Percentiles rank a stretch among this genome's conserved stretches.
Conservation (phyloP, 2,888 invertebrate genomes). For the Volucella bombylans region DNA sequence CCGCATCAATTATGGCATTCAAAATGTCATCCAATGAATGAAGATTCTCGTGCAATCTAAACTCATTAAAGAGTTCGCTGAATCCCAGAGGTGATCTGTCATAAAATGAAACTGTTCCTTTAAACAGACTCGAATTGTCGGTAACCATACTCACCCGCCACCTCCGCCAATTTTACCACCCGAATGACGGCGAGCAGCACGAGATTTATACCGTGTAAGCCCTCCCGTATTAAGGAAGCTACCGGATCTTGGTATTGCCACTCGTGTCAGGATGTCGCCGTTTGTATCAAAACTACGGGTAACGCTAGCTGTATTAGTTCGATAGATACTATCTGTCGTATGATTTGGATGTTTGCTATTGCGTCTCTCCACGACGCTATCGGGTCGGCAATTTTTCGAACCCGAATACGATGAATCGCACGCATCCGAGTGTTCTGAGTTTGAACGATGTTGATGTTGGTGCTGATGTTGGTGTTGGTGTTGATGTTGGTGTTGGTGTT, state of each 20-base stretch:
- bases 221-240: slow-evolving; percentile 93
- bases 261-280: slow-evolving; percentile 92
- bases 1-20: slow-evolving; percentile 93
- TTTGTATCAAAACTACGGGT: slow-evolving; percentile 83
- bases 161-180: slow-evolving; percentile 82
- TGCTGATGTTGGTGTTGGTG: too few species aligned
- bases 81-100: slow-evolving; percentile 92
- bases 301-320: slow-evolving; percentile 66
- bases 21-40: slow-evolving; percentile 94
- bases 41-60: slow-evolving; percentile 92
- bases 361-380: slow-evolving; percentile 30
- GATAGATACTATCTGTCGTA: slow-evolving; percentile 72
- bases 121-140: slow-evolving; percentile 22
- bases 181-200: slow-evolving; percentile 81
- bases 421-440: slow-evolving; percentile 48
- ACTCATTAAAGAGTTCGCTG: slow-evolving; percentile 93
- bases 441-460: slow-evolving; percentile 16
- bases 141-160: slow-evolving; percentile 79
- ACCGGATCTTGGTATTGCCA: slow-evolving; percentile 92
- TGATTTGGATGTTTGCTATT: slow-evolving; percentile 57
- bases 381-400: slow-evolving; percentile 39
- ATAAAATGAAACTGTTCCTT: slow-evolving; percentile 72
- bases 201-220: slow-evolving; percentile 88
- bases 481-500: not conserved
- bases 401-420: slow-evolving; percentile 67